These are phyloP conservation scores for Ptiloglossa arizonensis DNA, from an alignment of 1,140 invertebrate genomes.

Conservation along the genomic window DNA sequence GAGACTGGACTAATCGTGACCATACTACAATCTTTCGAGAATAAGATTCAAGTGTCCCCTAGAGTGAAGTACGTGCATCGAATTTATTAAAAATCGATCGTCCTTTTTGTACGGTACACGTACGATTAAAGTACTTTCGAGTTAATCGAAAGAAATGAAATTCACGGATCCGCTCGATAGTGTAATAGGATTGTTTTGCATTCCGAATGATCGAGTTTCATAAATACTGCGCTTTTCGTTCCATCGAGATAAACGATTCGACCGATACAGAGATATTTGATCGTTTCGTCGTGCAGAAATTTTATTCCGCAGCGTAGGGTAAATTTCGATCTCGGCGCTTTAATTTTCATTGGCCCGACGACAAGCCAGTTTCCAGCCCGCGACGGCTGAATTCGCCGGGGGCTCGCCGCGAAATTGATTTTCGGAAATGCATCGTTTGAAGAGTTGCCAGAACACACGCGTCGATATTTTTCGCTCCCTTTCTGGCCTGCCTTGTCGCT, in stretches of 20 bases:
- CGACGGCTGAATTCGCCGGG: conserved; percentile 43
- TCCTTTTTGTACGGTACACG: no score
- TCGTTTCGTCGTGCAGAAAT: not conserved
- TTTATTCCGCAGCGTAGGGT: conserved; percentile 7
- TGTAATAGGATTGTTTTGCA: no score
- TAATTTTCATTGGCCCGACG: conserved; percentile 52
- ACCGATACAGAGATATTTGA: not conserved
- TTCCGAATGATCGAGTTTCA: not conserved
- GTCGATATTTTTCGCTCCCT: conserved; percentile 43
- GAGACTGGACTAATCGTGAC: no score
- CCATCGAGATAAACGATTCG: not conserved
- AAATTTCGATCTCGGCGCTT: conserved; percentile 16
- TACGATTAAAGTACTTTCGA: no score
- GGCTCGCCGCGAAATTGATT: conserved; percentile 59
- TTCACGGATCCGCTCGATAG: no score
- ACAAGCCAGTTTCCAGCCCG: conserved; percentile 13
- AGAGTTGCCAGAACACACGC: conserved; percentile 54
- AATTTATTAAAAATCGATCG: no score
- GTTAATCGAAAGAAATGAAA: no score
- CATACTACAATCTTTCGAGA: no score
- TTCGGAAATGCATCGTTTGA: conserved; percentile 62
- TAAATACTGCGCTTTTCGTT: not conserved
- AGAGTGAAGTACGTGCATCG: no score
- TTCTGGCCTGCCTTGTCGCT: not conserved
- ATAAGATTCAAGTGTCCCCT: no score